phyloP scores from a whole-genome alignment of 2,797 vertebrate genomes.

The Manis javanica region DNA sequence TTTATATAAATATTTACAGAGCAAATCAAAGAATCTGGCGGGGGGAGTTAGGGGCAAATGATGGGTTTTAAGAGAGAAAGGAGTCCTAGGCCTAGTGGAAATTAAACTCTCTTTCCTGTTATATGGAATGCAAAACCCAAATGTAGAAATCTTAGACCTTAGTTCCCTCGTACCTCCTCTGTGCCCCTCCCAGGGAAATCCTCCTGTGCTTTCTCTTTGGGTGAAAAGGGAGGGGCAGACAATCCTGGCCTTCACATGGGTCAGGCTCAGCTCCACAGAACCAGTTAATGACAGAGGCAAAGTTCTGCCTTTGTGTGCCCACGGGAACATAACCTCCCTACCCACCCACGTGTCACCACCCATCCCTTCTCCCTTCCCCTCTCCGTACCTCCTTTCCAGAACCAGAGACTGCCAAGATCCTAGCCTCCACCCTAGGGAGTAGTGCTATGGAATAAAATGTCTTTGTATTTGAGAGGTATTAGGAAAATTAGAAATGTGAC shows the following conservation, averaged over 20 bases:
- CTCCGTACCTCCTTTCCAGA: not conserved
- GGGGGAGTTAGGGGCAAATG: not conserved
- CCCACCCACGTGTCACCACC: not conserved
- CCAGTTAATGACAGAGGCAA: constrained; percentile 28
- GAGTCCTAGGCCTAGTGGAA: not conserved
- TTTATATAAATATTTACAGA: constrained; percentile 80
- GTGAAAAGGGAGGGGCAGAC: not conserved
- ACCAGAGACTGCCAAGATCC: not conserved
- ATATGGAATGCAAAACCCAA: not conserved
- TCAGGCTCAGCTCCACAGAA: not conserved
- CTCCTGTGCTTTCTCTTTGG: not conserved
- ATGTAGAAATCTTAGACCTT: not conserved
- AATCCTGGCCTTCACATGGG: not conserved
- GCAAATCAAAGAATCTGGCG: constrained; percentile 34
- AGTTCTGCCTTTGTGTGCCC: not conserved
- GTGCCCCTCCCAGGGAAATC: not conserved
- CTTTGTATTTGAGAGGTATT: not conserved
- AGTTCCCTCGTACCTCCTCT: not conserved
- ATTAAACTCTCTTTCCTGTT: not conserved
- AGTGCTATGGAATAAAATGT: not conserved
- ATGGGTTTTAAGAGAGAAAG: constrained; percentile 25
- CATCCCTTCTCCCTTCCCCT: not conserved
- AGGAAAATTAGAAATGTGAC: not conserved
- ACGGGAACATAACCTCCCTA: not conserved
- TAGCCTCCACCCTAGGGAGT: not conserved